A percentile compares a stretch with the other conserved stretches of the same genome.
Conservation (phyloP, 2,113 vertebrate genomes). For the Bombycilla garrulus region DNA sequence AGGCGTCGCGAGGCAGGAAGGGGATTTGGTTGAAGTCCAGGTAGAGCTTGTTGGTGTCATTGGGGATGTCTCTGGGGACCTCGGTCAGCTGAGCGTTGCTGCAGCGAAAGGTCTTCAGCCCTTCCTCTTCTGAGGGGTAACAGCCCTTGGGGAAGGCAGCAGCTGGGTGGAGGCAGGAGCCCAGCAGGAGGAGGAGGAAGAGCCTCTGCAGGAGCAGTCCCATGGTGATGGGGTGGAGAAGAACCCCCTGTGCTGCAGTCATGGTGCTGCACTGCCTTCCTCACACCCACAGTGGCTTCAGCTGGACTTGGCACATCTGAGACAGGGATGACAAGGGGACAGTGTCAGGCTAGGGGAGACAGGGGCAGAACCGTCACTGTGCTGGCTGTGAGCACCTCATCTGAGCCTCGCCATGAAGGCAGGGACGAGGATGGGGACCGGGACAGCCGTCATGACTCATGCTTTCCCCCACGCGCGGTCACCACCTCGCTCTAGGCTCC, state of each 20-base stretch:
- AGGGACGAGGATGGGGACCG: neutral
- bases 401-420: neutral
- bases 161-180: conserved; percentile 76
- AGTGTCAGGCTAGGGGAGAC: neutral
- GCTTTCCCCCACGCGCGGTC: neutral
- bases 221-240: conserved; percentile 77
- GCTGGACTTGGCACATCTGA: neutral
- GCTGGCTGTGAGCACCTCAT: neutral
- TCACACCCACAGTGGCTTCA: neutral
- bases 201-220: conserved; percentile 84
- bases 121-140: conserved; percentile 80
- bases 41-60: conserved; percentile 89
- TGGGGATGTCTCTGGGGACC: conserved; percentile 90
- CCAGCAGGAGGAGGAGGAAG: conserved; percentile 75
- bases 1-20: conserved; percentile 85
- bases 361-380: neutral
- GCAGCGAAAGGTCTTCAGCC: conserved; percentile 89
- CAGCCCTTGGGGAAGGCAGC: conserved; percentile 86
- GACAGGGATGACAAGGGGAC: neutral
- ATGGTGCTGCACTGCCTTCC: conserved; percentile 66
- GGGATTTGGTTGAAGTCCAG: conserved; percentile 92
- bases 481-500: neutral
- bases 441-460: neutral
- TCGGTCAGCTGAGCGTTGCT: conserved; percentile 87
- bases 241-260: conserved; percentile 69